phyloP scores from a whole-genome alignment of 2,113 vertebrate species.

The Planiliza haematocheilus region DNA sequence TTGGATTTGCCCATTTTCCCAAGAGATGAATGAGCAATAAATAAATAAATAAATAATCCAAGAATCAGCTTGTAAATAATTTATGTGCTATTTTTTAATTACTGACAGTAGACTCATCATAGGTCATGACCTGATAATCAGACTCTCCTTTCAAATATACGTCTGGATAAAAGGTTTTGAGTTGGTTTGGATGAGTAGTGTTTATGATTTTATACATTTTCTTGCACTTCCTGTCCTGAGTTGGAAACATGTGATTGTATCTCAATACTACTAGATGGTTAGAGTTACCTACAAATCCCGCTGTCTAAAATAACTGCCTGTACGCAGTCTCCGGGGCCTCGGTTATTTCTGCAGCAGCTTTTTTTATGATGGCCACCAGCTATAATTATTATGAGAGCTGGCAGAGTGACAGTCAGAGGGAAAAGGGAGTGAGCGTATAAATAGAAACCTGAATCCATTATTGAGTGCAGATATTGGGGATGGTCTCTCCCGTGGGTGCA shows the following conservation, averaged over 20 bases:
- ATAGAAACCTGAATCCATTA: slow-evolving; percentile 80
- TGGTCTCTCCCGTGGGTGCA: slow-evolving; percentile 68
- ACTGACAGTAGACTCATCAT: not conserved
- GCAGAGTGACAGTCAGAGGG: slow-evolving; percentile 57
- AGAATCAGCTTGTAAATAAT: not conserved
- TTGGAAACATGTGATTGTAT: slow-evolving; percentile 6
- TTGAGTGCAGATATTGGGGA: slow-evolving; percentile 77
- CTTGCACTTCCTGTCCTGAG: not conserved
- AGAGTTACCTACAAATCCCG: slow-evolving; percentile 43
- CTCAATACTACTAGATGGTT: slow-evolving; percentile 31
- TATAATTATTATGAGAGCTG: slow-evolving; percentile 69
- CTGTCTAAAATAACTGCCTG: slow-evolving; percentile 51
- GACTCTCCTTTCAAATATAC: no score
- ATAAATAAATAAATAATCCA: not conserved
- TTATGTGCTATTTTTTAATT: not conserved
- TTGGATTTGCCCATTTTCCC: not conserved
- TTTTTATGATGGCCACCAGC: slow-evolving; percentile 66
- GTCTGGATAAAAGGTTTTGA: no score
- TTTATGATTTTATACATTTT: not conserved
- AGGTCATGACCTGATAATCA: not conserved
- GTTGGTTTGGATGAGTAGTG: no score
- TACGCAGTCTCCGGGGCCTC: slow-evolving; percentile 34
- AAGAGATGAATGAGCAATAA: not conserved
- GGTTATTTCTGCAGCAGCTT: slow-evolving; percentile 70
- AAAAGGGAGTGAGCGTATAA: slow-evolving; percentile 59